Base-by-base conservation (phyloP, 2,113 vertebrate genomes). In the Monopterus albus region DNA sequence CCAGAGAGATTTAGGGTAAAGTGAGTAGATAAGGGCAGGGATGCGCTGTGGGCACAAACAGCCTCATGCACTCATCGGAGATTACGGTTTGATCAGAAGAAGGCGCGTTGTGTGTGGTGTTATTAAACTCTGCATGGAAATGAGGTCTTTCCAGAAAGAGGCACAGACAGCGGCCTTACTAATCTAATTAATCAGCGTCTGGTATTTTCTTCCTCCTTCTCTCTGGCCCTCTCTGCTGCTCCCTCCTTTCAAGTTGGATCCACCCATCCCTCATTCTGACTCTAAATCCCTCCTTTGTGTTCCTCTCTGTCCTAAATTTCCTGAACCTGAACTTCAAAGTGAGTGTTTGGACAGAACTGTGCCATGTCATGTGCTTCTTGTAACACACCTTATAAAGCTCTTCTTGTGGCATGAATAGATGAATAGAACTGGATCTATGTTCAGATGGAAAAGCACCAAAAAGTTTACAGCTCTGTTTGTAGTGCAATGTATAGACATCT, bases 171-270 rank as follows among this genome's bases (percentile, higher is more conserved):
- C 59, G 51, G 76, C 73, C 60, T 47, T 74, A 60, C 77, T 90
- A 90, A 92, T 91, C 90, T 81, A 89, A 91, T 91, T 88, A 91
- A 91, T 90, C 83, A 87, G 78, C 36, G 55, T 88, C 86, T 89
- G 85, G 78, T 23, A 57, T 65, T 59, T 82, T 79, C 53, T 63
- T 58, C 67, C 33, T 59, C 13, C 42, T 68, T 71, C 51, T 70
- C 64, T 66, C 25, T 46, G 38, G 20, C 12, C 46, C 52, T 69
- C 15, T 50, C 28, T 40, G 59, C 6, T 9, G 18, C 42, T 58
- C 69, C 72, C 40, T 23, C 35, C 43, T 66, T 36, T 69, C 25
- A n/a, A n/a, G n/a, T n/a, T n/a, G n/a, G n/a, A n/a, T n/a, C n/a
- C n/a, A 35, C 55, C 51, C 55, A 58, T 63, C 45, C 7, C 31